A percentile compares a stretch with the other conserved stretches of the same genome.
phyloP scores from a whole-genome alignment of 2,113 vertebrate genomes.

The Bucco capensis region DNA sequence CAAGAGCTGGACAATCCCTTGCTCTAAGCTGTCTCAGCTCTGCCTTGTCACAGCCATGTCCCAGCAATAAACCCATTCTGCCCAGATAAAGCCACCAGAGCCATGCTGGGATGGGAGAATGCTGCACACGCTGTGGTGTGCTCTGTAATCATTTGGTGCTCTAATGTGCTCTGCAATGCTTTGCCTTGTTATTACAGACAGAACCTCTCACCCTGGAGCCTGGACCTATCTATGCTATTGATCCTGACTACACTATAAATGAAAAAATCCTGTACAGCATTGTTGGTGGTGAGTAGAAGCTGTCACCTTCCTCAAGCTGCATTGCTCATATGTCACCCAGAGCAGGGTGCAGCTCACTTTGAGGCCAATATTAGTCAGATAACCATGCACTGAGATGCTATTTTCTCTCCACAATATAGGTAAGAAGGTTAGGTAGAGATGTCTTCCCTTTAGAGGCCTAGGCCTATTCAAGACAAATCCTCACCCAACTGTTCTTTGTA shows the following conservation, averaged over 20 bases:
- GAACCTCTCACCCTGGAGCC: constrained; percentile 75
- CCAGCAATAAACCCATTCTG: neutral
- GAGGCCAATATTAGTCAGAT: too few species aligned
- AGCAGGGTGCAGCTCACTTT: too few species aligned
- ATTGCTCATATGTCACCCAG: neutral
- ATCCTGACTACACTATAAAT: constrained; percentile 81
- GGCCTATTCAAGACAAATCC: neutral
- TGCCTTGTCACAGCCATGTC: neutral
- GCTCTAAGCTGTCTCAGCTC: neutral
- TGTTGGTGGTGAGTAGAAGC: constrained; percentile 72
- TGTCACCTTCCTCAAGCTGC: neutral
- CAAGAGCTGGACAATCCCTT: neutral
- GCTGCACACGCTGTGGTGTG: neutral
- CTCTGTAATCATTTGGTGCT: neutral
- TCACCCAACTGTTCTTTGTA: neutral
- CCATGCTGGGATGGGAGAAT: neutral
- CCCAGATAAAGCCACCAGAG: neutral
- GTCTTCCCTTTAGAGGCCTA: neutral
- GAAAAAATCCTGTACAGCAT: constrained; percentile 81
- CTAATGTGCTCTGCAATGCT: neutral
- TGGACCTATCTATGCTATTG: constrained; percentile 79
- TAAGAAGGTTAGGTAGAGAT: neutral
- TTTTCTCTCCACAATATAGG: neutral
- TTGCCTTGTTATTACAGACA: constrained; percentile 56
- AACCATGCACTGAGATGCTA: too few species aligned